Conservation (phyloP, 2,113 vertebrate species). For the Laticauda laticaudata region DNA sequence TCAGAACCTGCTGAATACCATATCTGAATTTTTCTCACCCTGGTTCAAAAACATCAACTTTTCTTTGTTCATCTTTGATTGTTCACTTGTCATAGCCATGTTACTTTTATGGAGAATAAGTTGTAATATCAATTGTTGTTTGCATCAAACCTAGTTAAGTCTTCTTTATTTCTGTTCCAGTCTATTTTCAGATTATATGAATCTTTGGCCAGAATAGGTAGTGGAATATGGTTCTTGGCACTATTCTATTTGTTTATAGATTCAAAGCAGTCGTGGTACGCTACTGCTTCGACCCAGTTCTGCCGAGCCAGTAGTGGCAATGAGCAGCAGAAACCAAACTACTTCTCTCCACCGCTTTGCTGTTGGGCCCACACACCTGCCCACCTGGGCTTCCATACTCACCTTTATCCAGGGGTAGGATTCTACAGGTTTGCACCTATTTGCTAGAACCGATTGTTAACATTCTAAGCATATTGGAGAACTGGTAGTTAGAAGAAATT, state of each 20-base stretch:
- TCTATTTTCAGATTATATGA: neutral
- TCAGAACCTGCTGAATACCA: too few relatives aligned
- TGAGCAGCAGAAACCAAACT: too few relatives aligned
- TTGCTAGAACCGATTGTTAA: too few relatives aligned
- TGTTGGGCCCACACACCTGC: too few relatives aligned
- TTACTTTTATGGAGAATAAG: neutral
- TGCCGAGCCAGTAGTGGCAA: too few relatives aligned
- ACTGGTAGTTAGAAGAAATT: too few relatives aligned
- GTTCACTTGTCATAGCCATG: neutral
- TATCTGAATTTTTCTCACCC: neutral
- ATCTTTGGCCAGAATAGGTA: neutral
- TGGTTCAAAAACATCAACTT: neutral
- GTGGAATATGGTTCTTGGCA: neutral
- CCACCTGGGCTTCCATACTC: too few relatives aligned
- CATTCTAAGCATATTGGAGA: too few relatives aligned
- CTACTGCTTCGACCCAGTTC: too few relatives aligned
- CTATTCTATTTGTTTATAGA: neutral
- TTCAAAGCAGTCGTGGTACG: neutral
- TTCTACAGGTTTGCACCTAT: too few relatives aligned
- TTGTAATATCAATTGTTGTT: neutral
- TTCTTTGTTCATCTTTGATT: neutral
- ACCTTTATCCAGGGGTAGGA: too few relatives aligned
- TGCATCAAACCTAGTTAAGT: neutral
- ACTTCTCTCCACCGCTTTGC: too few relatives aligned
- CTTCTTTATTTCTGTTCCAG: neutral